Evolutionary conservation across 2,797 vertebrate genomes (phyloP).

Genomic region (Acanthiza pusilla): DNA sequence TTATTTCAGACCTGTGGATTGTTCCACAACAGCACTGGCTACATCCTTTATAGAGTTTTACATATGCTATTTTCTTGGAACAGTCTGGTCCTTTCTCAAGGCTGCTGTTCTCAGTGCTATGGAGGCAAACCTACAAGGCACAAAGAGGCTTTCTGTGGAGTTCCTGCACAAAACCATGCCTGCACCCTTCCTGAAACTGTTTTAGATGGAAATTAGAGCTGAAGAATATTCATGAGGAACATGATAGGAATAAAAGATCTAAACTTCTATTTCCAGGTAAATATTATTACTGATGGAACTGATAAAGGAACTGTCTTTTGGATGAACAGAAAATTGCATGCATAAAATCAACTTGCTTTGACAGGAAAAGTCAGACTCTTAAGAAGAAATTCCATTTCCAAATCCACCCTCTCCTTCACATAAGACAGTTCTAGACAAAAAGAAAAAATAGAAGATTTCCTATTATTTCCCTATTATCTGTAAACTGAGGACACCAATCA

Average conservation of each 20-base stretch:
- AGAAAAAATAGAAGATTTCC: neutral
- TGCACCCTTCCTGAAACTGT: neutral
- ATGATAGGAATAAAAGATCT: neutral
- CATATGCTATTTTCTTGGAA: neutral
- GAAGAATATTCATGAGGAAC: neutral
- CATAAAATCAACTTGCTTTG: neutral
- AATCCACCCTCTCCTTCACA: neutral
- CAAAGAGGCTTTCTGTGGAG: neutral
- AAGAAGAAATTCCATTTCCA: neutral
- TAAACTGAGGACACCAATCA: neutral
- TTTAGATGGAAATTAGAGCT: neutral
- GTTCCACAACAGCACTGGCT: neutral
- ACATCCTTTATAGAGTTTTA: neutral
- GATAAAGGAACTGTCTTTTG: neutral
- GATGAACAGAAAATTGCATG: neutral
- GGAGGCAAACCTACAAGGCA: neutral
- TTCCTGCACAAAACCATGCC: neutral
- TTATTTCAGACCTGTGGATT: neutral
- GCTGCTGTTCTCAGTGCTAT: neutral
- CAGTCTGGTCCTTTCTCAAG: neutral
- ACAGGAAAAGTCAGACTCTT: neutral
- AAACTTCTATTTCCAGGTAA: neutral
- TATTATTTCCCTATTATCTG: neutral
- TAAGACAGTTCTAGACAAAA: neutral
- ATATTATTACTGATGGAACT: neutral